Conservation (phyloP, 1,140 invertebrate genomes). For the Drosophila tristis region DNA sequence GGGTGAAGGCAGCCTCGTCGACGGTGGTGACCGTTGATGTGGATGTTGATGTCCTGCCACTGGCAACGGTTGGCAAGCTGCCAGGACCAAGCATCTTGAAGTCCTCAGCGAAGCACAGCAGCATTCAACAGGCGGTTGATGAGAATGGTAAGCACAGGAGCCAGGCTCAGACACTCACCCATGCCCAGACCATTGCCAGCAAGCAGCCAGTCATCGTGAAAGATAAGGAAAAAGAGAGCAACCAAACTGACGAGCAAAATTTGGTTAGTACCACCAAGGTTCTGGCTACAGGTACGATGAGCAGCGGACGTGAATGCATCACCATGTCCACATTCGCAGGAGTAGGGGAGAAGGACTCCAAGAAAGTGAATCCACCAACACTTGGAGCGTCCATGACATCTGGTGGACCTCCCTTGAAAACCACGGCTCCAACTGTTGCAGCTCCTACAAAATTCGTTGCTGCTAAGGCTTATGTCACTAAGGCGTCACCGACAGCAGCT, state of each 20-base stretch:
- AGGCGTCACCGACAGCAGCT: conserved; percentile 3
- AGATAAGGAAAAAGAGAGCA: conserved; percentile 27
- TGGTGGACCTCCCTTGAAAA: not conserved
- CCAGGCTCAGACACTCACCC: not conserved
- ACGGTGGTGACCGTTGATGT: conserved; percentile 37
- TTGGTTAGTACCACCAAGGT: conserved; percentile 61
- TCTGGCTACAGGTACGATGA: conserved; percentile 67
- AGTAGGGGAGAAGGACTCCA: conserved; percentile 25
- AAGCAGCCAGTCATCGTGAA: conserved; percentile 69
- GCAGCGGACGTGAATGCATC: conserved; percentile 72
- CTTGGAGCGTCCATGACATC: conserved; percentile 10
- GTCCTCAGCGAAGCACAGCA: conserved; percentile 78
- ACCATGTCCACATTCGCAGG: conserved; percentile 68
- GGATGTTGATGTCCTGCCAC: conserved; percentile 47
- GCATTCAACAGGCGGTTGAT: conserved; percentile 36
- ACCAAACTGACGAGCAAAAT: conserved; percentile 28
- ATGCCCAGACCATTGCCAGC: conserved; percentile 59
- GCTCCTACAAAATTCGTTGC: conserved; percentile 18
- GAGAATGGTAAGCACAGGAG: conserved; percentile 52
- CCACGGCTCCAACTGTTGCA: conserved; percentile 13
- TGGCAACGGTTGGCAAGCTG: conserved; percentile 76
- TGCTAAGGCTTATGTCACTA: conserved; percentile 2
- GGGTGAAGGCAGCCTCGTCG: conserved; percentile 58
- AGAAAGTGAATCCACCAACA: conserved; percentile 26
- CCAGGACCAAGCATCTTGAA: conserved; percentile 86